Conservation (phyloP, 2,113 vertebrate species). For the Microcebus ravelobensis region DNA sequence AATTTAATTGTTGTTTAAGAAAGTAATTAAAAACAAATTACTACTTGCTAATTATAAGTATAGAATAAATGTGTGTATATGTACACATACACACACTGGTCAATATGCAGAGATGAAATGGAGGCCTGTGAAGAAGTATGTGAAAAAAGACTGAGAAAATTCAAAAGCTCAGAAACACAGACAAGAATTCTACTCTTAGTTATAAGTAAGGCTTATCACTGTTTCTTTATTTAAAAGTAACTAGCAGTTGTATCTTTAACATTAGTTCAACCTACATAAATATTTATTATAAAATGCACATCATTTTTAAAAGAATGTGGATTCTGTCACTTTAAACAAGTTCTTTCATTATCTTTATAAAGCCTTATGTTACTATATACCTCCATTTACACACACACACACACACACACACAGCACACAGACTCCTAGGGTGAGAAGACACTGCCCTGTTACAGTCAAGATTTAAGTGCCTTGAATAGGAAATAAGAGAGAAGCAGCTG, state of each 20-base stretch:
- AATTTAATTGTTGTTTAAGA: background rate
- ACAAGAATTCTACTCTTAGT: background rate
- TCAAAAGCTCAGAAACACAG: background rate
- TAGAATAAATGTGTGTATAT: background rate
- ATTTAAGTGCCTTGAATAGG: background rate
- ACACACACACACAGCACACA: background rate
- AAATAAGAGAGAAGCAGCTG: background rate
- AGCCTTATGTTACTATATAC: background rate
- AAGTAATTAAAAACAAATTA: background rate
- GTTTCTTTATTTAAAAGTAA: background rate
- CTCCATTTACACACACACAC: background rate
- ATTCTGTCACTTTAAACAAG: background rate
- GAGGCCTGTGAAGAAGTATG: background rate
- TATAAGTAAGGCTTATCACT: background rate
- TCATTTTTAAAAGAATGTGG: background rate
- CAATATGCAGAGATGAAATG: background rate
- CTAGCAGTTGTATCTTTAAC: background rate
- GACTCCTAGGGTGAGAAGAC: rapidly evolving
- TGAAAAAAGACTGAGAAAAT: background rate
- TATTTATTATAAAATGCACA: background rate
- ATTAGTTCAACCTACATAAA: background rate
- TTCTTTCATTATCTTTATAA: background rate
- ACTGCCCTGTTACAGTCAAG: background rate
- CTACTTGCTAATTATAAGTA: background rate
- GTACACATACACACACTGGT: background rate